Percentiles rank a stretch among this genome's conserved stretches.
phyloP scores from a whole-genome alignment of 1,140 invertebrate genomes.

The Caenorhabditis brenneri region DNA sequence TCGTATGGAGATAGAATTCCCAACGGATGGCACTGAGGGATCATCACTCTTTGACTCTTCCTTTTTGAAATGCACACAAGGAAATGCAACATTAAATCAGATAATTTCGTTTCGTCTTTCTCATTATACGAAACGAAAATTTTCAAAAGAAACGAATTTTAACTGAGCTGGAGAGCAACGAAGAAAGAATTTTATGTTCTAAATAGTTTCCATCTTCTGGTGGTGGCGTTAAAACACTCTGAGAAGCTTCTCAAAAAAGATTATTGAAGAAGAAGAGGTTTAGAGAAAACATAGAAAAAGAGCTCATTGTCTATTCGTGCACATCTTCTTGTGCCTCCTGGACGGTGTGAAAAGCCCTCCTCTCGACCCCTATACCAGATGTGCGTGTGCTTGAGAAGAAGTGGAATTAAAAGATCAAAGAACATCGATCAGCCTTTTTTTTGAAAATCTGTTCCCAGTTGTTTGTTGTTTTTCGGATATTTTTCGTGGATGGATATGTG shows the following conservation, averaged over 20 bases:
- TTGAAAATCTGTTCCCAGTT: not conserved
- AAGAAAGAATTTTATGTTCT: not conserved
- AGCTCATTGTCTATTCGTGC: constrained; percentile 33
- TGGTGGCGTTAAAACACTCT: constrained; percentile 3
- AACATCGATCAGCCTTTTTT: not conserved
- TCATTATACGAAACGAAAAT: not conserved
- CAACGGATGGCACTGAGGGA: not conserved
- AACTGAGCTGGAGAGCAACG: not conserved
- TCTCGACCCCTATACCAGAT: constrained; percentile 4
- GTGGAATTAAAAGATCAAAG: not conserved
- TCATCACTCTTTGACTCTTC: constrained; percentile 9
- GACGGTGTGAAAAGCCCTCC: constrained; percentile 18
- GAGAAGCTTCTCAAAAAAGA: not conserved
- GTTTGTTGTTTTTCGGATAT: not conserved
- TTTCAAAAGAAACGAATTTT: not conserved
- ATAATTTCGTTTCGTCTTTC: not conserved
- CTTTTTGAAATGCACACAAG: not conserved
- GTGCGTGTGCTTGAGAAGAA: not conserved
- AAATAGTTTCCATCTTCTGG: not conserved
- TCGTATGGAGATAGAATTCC: not conserved
- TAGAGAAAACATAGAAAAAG: constrained; percentile 1
- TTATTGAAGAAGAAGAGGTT: not conserved
- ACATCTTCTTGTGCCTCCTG: not conserved
- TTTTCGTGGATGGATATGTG: too few species aligned
- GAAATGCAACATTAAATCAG: not conserved